Evolutionary conservation across 2,888 invertebrate species (phyloP), one percentile per base, ranked within the genome.

Genomic region (Callinectes sapidus): DNA sequence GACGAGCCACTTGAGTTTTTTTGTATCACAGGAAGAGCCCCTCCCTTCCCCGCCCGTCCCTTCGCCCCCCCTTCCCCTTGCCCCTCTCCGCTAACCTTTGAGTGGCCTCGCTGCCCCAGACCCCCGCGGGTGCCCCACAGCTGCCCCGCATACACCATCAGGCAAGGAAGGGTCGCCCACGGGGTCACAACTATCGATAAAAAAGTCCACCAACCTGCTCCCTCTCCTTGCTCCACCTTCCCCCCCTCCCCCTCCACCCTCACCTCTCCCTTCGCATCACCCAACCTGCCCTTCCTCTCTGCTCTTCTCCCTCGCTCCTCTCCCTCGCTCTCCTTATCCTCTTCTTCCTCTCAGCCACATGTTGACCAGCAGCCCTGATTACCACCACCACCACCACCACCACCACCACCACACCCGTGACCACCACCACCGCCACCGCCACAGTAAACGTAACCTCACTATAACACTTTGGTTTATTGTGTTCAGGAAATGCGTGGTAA

Each of bases 261-360:
- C 28, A 6, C 39, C 85, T n/a, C 39, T 5, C 86, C 71, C 71
- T 71, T 28, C 71, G 28, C 71, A 18, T 23, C 71, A 71, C 71
- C 71, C 71, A 71, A n/a, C 23, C 71, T n/a, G 71, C 28, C 71
- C 28, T n/a, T 28, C 71, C 71, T 71, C 71, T 23, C 28, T 28
- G n/a, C n/a, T 71, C 66, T n/a, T n/a, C 86, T 14, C 23, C 32
- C 42, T 86, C 86, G 32, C 32, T 39, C 42, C 32, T 35, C 18
- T 1, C 85, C 28, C 39, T 35, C 35, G 35, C 85, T 39, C 85
- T 39, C 14, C n/a, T 28, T 10, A n/a, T 42, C 18, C 42, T 42
- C 86, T 39, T n/a, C 86, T n/a, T 86, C 86, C 86, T 86, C 86
- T 86, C 18, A 42, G 18, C 86, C 86, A 42, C 86, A 42, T 39